Conservation (phyloP, 2,113 vertebrate genomes). For the Podilymbus podiceps region DNA sequence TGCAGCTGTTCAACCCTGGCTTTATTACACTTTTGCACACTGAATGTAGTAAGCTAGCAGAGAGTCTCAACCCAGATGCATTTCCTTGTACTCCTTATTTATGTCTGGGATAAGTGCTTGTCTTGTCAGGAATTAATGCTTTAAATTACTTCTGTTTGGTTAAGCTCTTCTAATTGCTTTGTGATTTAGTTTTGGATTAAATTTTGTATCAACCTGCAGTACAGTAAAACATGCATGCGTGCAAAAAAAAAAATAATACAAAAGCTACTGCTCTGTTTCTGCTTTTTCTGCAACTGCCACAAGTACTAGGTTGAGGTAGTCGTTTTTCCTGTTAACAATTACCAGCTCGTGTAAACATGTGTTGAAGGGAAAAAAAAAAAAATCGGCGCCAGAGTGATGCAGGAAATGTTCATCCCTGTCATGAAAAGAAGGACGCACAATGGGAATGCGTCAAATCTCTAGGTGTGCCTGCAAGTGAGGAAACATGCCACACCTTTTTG, state of each 20-base stretch:
- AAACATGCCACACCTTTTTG: not conserved
- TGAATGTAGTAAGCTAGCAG: not conserved
- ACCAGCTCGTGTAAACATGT: not conserved
- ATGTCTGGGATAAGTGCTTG: not conserved
- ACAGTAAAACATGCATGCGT: rapidly evolving
- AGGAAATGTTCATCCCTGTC: not conserved
- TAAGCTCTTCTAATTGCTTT: not conserved
- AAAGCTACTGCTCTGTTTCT: not conserved
- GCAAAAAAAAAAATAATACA: not conserved
- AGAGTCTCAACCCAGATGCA: not conserved
- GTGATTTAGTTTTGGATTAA: not conserved
- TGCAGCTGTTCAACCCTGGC: not conserved
- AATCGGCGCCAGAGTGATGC: not conserved
- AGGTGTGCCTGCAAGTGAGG: conserved; percentile 16
- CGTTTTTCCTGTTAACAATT: not conserved
- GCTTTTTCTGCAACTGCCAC: not conserved
- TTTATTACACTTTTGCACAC: not conserved
- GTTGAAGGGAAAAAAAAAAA: not conserved
- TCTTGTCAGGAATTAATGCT: not conserved
- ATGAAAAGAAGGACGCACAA: not conserved
- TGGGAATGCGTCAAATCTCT: not conserved
- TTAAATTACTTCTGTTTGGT: not conserved
- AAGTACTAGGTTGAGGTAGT: not conserved
- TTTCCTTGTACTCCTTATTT: not conserved
- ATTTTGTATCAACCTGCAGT: not conserved